A percentile compares a stretch with the other conserved stretches of the same genome.
Evolutionary conservation across 2,888 invertebrate genomes (phyloP).

Genomic region (Pomacea canaliculata): DNA sequence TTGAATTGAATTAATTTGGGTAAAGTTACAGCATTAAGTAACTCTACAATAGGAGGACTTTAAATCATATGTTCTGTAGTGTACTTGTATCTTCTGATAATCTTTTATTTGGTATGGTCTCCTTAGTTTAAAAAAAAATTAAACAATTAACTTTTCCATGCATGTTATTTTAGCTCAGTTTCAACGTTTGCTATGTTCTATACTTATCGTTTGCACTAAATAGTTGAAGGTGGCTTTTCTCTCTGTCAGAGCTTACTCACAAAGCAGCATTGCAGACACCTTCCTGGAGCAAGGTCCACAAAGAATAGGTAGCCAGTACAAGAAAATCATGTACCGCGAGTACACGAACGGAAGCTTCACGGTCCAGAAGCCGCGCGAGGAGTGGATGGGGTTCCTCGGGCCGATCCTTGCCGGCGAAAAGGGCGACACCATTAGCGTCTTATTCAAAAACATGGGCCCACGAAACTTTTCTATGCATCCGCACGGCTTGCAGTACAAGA

Average conservation of each 20-base stretch:
- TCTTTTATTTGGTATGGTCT: too few species aligned
- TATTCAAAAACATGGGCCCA: conserved; percentile 27
- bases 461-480: conserved; percentile 31
- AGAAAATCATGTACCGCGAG: conserved; percentile 32
- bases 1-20: too few species aligned
- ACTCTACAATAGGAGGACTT: too few species aligned
- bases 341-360: conserved; percentile 30
- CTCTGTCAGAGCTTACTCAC: neutral
- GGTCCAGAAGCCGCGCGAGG: conserved; percentile 17
- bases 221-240: too few species aligned
- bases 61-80: too few species aligned
- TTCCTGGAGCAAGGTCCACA: conserved; percentile 8
- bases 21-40: too few species aligned
- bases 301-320: conserved; percentile 26
- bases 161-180: too few species aligned
- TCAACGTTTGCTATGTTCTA: too few species aligned
- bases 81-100: too few species aligned
- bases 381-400: conserved; percentile 30
- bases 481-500: conserved; percentile 30
- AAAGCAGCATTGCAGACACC: neutral
- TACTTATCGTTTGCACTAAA: too few species aligned
- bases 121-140: too few species aligned
- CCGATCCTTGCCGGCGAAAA: conserved; percentile 27
- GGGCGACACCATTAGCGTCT: conserved; percentile 29
- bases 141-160: too few species aligned